Evolutionary conservation across 64 coral and sea anemone genomes (phyloP), one percentile per base, ranked within the genome.

Genomic region (Montipora cactus): DNA sequence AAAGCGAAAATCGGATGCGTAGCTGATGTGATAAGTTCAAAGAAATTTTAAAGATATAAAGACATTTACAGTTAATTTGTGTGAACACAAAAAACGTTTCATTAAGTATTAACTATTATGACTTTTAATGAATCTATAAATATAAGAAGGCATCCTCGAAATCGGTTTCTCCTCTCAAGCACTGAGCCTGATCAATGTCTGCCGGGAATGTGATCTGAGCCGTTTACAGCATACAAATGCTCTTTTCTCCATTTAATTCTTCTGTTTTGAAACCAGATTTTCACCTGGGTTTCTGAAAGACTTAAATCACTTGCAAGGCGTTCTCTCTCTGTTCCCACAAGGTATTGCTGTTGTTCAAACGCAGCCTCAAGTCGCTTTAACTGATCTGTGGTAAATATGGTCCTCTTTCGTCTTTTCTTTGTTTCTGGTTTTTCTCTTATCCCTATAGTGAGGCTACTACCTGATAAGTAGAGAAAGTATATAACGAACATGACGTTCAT

Each of bases 161-260:
- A 37, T 37, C 37, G 1, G 37, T 37, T 1, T 86, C 7, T 8
- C 46, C 7, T 86, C 44, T 18, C 46, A 20, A 13, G 67, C 16
- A 51, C 1, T 3, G 16, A 37, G 37, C 37, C 53, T 57, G 53
- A 57, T 86, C 66, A 8, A 0, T 47, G 18, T 72, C 44, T 18
- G 11, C 3, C 6, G 53, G 4, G 25, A 8, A 45, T 62, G 13
- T n/a, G 14, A n/a, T 84, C 59, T 19, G 28, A 37, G 37, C 37
- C 81, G 14, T 67, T 12, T 84, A 58, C 64, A 72, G 82, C 82
- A 21, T 72, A 86, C 66, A 86, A 50, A 86, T 86, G 64, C 19
- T 97, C 96, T 53, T 97, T 97, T 48, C 96, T 91, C 96, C 96
- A 97, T 74, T 97, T 97, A 70, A 97, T 97, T 88, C 96, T 79